Conservation (phyloP, 1,140 invertebrate genomes). For the Euglossa dilemma region DNA sequence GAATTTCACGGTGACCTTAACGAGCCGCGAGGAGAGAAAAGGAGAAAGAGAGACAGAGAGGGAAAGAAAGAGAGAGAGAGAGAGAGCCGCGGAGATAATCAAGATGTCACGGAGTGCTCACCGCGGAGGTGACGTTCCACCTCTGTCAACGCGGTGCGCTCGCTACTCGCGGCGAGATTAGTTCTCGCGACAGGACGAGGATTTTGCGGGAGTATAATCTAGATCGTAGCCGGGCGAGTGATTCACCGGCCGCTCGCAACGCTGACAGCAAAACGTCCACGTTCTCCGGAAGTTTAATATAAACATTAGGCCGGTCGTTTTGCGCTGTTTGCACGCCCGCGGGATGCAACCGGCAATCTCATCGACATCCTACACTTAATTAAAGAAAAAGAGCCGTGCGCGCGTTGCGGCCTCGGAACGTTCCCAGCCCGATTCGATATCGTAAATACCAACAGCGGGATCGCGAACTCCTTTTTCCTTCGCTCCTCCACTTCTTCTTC, state of each 20-base stretch:
- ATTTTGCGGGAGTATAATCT: slow-evolving; percentile 1
- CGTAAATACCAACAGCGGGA: slow-evolving; percentile 15
- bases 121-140: no score
- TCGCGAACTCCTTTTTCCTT: not conserved
- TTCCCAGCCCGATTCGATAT: slow-evolving; percentile 29
- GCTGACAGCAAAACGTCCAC: not conserved
- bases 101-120: not conserved
- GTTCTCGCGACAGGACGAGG: not conserved
- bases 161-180: no score
- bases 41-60: no score
- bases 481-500: no score
- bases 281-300: slow-evolving; percentile 20
- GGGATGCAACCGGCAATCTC: slow-evolving; percentile 14
- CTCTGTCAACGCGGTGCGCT: not conserved
- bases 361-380: slow-evolving; percentile 36
- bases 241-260: not conserved
- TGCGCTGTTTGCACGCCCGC: not conserved
- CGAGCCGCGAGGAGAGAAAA: no score
- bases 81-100: no score
- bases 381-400: slow-evolving; percentile 31
- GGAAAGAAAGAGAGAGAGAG: no score
- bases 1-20: no score
- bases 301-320: slow-evolving; percentile 10
- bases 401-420: not conserved
- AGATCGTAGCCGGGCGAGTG: not conserved